Conservation (phyloP, 2,888 invertebrate species). For the Endomychus coccineus region DNA sequence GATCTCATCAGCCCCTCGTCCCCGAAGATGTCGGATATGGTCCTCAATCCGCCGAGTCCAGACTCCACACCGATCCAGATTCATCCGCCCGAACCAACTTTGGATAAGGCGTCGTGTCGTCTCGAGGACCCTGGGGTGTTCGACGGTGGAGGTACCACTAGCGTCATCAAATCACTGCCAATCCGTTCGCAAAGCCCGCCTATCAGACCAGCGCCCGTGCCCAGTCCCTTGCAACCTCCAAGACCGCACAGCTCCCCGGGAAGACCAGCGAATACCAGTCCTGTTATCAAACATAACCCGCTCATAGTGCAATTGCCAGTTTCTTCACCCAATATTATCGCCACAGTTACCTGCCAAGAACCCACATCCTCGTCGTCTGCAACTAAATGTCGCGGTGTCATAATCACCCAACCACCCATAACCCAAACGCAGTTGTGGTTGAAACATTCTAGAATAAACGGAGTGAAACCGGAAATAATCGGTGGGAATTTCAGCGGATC, state of each 20-base stretch:
- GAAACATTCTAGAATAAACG: slow-evolving; percentile 59
- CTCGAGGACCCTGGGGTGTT: slow-evolving; percentile 50
- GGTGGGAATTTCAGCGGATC: slow-evolving; percentile 47
- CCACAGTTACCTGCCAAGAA: slow-evolving; percentile 23
- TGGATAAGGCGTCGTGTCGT: slow-evolving; percentile 45
- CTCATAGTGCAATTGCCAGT: slow-evolving; percentile 19
- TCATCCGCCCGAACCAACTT: slow-evolving; percentile 42
- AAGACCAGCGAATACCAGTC: slow-evolving; percentile 38
- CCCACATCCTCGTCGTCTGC: slow-evolving; percentile 25
- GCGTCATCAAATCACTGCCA: slow-evolving; percentile 38
- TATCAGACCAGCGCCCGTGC: slow-evolving; percentile 34
- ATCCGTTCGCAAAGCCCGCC: slow-evolving; percentile 40
- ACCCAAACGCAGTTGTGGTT: slow-evolving; percentile 41
- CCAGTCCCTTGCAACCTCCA: slow-evolving; percentile 38
- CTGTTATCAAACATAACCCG: slow-evolving; percentile 28
- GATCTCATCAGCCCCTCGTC: slow-evolving; percentile 78
- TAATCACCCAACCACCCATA: slow-evolving; percentile 33
- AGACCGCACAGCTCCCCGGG: slow-evolving; percentile 43
- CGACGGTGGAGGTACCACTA: slow-evolving; percentile 41
- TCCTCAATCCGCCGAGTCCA: slow-evolving; percentile 51
- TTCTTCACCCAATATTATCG: slow-evolving; percentile 10
- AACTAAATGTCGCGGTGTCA: slow-evolving; percentile 31
- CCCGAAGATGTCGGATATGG: slow-evolving; percentile 67
- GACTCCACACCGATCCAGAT: slow-evolving; percentile 50
- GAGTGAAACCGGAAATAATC: slow-evolving; percentile 71